Conservation (phyloP, 1,140 invertebrate genomes). For the Heliconius hermathena region DNA sequence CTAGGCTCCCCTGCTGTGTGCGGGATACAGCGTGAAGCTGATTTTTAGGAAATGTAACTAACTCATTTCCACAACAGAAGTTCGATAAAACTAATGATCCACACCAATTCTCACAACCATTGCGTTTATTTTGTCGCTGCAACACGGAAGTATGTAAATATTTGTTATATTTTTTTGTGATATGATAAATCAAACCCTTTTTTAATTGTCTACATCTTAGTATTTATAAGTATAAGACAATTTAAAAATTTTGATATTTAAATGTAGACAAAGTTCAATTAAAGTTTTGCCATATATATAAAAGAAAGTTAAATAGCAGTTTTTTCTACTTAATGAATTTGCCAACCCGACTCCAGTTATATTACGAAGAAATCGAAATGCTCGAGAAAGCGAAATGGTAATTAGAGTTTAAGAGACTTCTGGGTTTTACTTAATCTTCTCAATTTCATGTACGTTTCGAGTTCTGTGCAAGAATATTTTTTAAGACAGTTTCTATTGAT, state of each 20-base stretch:
- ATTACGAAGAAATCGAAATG: constrained; percentile 27
- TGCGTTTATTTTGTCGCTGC: too few relatives aligned
- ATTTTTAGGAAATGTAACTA: too few relatives aligned
- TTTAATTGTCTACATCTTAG: too few relatives aligned
- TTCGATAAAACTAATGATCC: too few relatives aligned
- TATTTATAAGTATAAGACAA: too few relatives aligned
- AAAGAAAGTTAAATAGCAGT: constrained; percentile 11
- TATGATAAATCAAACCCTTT: too few relatives aligned
- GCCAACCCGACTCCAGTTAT: constrained; percentile 18
- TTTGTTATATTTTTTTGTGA: too few relatives aligned
- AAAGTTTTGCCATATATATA: neutral
- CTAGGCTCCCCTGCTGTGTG: too few relatives aligned
- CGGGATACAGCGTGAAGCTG: too few relatives aligned
- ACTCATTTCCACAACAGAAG: too few relatives aligned
- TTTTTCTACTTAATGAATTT: neutral
- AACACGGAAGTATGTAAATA: too few relatives aligned
- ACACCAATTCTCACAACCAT: too few relatives aligned
- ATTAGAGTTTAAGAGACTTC: constrained; percentile 34
- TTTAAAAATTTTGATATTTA: neutral
- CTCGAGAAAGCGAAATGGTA: constrained; percentile 26
- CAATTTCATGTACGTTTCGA: constrained; percentile 10
- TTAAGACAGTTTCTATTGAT: neutral
- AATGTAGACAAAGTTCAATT: neutral
- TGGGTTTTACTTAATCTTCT: constrained; percentile 16
- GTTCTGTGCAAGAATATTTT: neutral